Evolutionary conservation across 2,113 vertebrate genomes (phyloP).

Genomic region (Egretta garzetta): DNA sequence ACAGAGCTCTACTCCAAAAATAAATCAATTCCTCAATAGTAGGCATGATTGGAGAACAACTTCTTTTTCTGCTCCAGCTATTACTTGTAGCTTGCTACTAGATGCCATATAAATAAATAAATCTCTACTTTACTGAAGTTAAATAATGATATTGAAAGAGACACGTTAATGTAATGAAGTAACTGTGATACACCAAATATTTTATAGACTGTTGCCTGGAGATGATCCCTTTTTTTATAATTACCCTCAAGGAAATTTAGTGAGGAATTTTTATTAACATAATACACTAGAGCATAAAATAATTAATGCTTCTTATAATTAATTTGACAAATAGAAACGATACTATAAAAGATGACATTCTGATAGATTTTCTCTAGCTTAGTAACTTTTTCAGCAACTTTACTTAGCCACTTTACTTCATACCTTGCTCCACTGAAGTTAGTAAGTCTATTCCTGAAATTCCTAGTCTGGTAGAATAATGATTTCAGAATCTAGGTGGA

Average conservation of each 20-base stretch:
- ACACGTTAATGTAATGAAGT: not conserved
- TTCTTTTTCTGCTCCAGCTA: not conserved
- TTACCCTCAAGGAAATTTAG: constrained; percentile 12
- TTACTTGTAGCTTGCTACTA: not conserved
- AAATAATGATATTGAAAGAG: not conserved
- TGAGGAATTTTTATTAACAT: not conserved
- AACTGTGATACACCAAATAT: not conserved
- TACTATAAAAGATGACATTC: not conserved
- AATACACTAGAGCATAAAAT: not conserved
- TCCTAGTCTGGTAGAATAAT: not conserved
- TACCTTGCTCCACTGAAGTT: not conserved
- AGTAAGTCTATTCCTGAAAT: not conserved
- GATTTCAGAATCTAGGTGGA: not conserved
- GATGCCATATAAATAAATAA: not conserved
- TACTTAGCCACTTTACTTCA: not conserved
- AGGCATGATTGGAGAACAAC: not conserved
- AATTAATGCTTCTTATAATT: not conserved
- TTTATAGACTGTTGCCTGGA: not conserved
- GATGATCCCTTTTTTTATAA: not conserved
- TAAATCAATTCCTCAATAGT: not conserved
- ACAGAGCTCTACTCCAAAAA: not conserved
- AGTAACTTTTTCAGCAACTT: not conserved
- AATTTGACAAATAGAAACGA: not conserved
- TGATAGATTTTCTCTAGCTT: not conserved
- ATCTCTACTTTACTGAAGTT: not conserved